Evolutionary conservation across 1,140 invertebrate genomes (phyloP).

Genomic region (Sarcophaga bullata): DNA sequence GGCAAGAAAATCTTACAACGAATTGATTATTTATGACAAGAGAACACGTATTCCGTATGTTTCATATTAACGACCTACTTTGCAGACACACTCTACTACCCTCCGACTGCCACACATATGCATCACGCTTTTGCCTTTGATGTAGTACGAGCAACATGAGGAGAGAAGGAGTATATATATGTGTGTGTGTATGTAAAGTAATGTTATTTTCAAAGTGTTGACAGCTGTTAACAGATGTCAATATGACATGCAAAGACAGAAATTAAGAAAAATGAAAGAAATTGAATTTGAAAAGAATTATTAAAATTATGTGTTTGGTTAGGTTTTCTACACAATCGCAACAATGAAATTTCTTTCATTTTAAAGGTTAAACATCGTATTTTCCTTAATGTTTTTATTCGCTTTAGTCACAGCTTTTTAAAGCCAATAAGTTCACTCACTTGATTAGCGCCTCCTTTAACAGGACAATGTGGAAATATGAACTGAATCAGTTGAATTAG

Average conservation of each 20-base stretch:
- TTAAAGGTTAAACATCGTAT: neutral
- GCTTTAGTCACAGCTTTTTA: neutral
- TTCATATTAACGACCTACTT: constrained; percentile 32
- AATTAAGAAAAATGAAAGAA: neutral
- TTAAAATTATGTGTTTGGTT: too few species aligned
- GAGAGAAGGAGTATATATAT: neutral
- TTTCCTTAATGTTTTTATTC: neutral
- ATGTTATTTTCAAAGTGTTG: constrained; percentile 33
- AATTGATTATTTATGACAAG: constrained; percentile 37
- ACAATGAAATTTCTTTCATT: neutral
- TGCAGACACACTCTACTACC: neutral
- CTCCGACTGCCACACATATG: neutral
- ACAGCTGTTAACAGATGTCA: constrained; percentile 40
- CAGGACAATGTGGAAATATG: too few species aligned
- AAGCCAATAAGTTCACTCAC: neutral
- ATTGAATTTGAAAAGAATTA: too few species aligned
- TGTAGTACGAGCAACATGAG: neutral
- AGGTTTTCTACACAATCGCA: neutral
- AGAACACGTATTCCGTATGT: constrained; percentile 31
- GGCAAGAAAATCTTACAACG: constrained; percentile 1
- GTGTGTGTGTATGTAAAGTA: neutral
- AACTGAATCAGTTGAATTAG: too few species aligned
- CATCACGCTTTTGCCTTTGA: neutral
- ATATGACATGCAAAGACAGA: constrained; percentile 27
- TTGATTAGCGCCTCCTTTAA: neutral